A percentile compares a stretch with the other conserved stretches of the same genome.
Evolutionary conservation across 2,797 vertebrate genomes (phyloP).

Genomic region (Spinus olivaceus): DNA sequence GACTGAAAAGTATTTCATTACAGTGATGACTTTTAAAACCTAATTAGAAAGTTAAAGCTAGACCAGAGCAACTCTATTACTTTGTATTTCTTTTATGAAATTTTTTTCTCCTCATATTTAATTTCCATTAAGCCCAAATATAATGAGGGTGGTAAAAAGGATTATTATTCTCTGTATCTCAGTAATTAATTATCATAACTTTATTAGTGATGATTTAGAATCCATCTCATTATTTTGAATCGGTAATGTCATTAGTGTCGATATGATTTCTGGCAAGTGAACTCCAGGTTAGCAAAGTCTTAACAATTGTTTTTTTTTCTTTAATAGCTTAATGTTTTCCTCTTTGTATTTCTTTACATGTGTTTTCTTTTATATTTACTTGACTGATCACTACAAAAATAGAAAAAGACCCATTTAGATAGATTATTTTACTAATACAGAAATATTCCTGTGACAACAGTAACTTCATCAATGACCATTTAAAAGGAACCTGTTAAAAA

Average conservation of each 20-base stretch:
- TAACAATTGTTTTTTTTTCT: not conserved
- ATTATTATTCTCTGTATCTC: not conserved
- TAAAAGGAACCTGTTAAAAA: not conserved
- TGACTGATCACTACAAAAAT: not conserved
- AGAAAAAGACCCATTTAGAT: not conserved
- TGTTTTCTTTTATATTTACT: not conserved
- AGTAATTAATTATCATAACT: conserved; percentile 4
- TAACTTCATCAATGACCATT: not conserved
- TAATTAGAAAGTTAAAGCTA: conserved; percentile 25
- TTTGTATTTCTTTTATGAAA: conserved; percentile 33
- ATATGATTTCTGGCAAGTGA: not conserved
- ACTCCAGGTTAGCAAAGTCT: not conserved
- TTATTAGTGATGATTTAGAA: conserved; percentile 40
- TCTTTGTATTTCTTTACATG: not conserved
- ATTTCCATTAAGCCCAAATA: not conserved
- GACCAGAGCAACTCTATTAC: not conserved
- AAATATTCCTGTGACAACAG: not conserved
- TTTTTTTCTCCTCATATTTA: not conserved
- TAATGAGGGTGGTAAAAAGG: not conserved
- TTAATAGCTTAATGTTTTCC: not conserved
- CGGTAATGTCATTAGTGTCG: not conserved
- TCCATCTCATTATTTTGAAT: conserved; percentile 25
- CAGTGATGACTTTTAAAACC: not conserved
- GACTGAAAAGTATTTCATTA: not conserved
- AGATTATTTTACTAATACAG: not conserved